Percentiles rank a stretch among this genome's conserved stretches.
phyloP scores from a whole-genome alignment of 1,140 invertebrate genomes.

The Tetragnatha versicolor region DNA sequence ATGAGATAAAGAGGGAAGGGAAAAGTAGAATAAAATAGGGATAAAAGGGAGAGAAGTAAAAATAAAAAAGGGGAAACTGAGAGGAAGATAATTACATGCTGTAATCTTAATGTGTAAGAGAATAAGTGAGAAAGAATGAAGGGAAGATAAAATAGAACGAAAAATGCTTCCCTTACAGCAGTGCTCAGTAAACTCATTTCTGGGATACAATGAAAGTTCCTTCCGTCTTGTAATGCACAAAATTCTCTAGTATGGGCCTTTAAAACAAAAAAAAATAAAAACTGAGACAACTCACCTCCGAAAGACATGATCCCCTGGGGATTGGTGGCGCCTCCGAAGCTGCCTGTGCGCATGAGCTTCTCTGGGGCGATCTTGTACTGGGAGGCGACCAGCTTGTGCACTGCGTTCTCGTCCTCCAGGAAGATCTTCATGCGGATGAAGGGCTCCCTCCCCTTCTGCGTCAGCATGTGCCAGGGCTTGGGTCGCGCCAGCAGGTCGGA shows the following conservation, averaged over 20 bases:
- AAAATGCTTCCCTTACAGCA: neutral
- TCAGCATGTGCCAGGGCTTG: constrained; percentile 98
- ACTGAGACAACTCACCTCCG: constrained; percentile 8
- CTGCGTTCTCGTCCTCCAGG: constrained; percentile 94
- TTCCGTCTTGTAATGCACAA: no score
- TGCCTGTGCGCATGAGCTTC: constrained; percentile 92
- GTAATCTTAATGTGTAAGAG: no score
- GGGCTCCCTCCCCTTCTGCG: constrained; percentile 94
- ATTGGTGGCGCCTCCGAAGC: constrained; percentile 70
- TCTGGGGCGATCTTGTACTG: constrained; percentile 98
- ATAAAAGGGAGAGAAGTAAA: no score
- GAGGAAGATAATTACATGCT: no score
- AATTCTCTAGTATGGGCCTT: no score
- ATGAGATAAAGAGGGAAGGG: no score
- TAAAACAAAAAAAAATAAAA: no score
- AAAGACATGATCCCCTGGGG: constrained; percentile 39
- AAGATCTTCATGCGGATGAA: constrained; percentile 99
- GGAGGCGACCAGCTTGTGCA: constrained; percentile 93
- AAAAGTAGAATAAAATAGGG: no score
- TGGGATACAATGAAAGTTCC: neutral
- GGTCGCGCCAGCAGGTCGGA: constrained; percentile 92
- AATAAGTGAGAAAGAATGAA: neutral
- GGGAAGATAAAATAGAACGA: neutral
- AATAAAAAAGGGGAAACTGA: no score
- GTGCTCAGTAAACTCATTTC: no score